Percentiles rank a stretch among this genome's conserved stretches.
These are phyloP conservation scores for Taenaris catops DNA, from an alignment of 2,888 invertebrate genomes.

Conservation along the genomic window DNA sequence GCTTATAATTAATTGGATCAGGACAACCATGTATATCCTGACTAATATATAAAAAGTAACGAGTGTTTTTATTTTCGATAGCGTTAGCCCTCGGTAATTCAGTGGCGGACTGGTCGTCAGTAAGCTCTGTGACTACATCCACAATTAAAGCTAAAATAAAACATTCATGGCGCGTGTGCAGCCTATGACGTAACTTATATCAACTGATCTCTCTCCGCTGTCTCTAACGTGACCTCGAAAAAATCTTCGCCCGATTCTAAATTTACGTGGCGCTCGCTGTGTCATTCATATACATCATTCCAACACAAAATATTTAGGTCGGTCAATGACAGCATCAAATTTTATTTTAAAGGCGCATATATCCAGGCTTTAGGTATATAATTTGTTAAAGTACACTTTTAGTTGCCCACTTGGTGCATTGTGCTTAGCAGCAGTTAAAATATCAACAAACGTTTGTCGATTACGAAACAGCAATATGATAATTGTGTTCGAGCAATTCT, in stretches of 20 bases:
- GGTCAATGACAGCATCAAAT: conserved; percentile 59
- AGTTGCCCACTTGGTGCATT: conserved; percentile 14
- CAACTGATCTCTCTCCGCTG: conserved; percentile 35
- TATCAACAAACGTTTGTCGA: too few species aligned
- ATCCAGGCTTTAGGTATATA: conserved; percentile 32
- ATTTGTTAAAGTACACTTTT: conserved; percentile 32
- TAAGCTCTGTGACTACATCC: conserved; percentile 28
- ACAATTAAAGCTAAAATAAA: conserved; percentile 35
- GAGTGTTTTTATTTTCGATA: conserved; percentile 8
- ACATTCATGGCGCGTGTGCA: conserved; percentile 36
- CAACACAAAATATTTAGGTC: conserved; percentile 55
- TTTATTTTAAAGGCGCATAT: conserved; percentile 33
- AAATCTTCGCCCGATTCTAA: conserved; percentile 51
- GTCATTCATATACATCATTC: conserved; percentile 58
- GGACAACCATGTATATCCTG: too few species aligned
- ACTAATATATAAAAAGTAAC: too few species aligned
- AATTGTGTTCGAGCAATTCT: too few species aligned
- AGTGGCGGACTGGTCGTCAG: conserved; percentile 14
- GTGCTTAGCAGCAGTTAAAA: conserved; percentile 21
- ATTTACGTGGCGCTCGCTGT: conserved; percentile 52
- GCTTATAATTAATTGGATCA: too few species aligned
- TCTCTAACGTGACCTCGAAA: conserved; percentile 57
- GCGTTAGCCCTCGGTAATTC: conserved; percentile 21
- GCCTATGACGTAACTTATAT: conserved; percentile 48
- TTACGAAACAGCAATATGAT: too few species aligned